Percentiles rank a stretch among this genome's conserved stretches.
Evolutionary conservation across 2,888 invertebrate species (phyloP).

Genomic region (Nymphalis polychloros): DNA sequence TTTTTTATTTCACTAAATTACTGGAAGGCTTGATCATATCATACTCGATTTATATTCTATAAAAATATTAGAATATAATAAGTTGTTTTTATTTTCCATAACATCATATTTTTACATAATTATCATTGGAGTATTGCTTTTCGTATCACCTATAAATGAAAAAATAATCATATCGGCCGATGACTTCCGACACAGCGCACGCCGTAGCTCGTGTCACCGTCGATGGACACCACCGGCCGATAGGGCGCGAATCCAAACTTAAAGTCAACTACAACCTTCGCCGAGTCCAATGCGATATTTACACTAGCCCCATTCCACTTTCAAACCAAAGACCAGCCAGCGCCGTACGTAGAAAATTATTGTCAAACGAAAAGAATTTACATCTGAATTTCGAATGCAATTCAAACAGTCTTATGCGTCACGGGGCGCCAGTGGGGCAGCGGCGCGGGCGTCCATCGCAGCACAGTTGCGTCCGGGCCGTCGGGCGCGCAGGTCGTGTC

Average conservation of each 20-base stretch:
- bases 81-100: conserved; percentile 63
- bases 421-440: conserved; percentile 77
- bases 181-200: conserved; percentile 47
- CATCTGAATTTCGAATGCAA: conserved; percentile 38
- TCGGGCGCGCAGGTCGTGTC: conserved; percentile 39
- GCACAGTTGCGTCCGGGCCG: conserved; percentile 50
- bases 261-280: conserved; percentile 60
- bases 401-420: conserved; percentile 62
- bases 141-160: conserved; percentile 30
- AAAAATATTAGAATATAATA: conserved; percentile 80
- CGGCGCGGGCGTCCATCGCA: conserved; percentile 75
- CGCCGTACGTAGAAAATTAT: conserved; percentile 30
- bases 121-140: conserved; percentile 74
- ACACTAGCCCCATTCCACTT: conserved; percentile 51
- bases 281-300: conserved; percentile 52
- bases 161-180: conserved; percentile 42
- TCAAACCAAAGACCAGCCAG: conserved; percentile 28
- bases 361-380: conserved; percentile 38
- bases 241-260: conserved; percentile 51
- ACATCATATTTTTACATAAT: conserved; percentile 69
- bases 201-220: conserved; percentile 55
- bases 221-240: conserved; percentile 50
- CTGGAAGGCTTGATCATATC: conserved; percentile 81
- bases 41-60: conserved; percentile 78
- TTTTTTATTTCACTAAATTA: conserved; percentile 74